A percentile compares a stretch with the other conserved stretches of the same genome.
Conservation (phyloP, 2,797 vertebrate species). For the Macropodus opercularis region DNA sequence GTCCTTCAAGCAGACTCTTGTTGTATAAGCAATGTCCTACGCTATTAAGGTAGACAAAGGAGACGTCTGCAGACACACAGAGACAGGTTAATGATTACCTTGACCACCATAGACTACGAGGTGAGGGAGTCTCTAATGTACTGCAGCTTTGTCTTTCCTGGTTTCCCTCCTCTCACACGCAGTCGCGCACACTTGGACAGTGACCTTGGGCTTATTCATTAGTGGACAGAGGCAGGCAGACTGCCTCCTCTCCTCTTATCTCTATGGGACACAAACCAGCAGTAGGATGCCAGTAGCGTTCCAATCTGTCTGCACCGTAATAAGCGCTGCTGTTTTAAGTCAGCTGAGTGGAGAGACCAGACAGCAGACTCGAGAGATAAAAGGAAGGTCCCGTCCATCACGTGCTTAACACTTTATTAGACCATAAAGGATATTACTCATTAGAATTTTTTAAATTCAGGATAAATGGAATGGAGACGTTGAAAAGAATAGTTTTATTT, state of each 20-base stretch:
- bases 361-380: constrained; percentile 42
- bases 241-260: constrained; percentile 58
- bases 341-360: constrained; percentile 41
- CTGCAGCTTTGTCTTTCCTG: constrained; percentile 22
- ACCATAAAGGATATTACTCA: not conserved
- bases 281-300: constrained; percentile 32
- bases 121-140: constrained; percentile 46
- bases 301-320: constrained; percentile 56
- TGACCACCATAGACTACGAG: constrained; percentile 8
- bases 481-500: not conserved
- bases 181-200: constrained; percentile 27
- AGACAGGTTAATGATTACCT: constrained; percentile 33
- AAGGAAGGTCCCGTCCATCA: constrained; percentile 33
- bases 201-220: constrained; percentile 80
- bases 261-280: constrained; percentile 57
- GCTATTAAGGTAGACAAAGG: constrained; percentile 6
- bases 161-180: not conserved
- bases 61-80: not conserved
- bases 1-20: not conserved
- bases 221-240: constrained; percentile 50
- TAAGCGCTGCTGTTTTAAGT: constrained; percentile 57
- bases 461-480: not conserved
- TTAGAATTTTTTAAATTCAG: not conserved
- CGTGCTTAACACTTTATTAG: constrained; percentile 2
- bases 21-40: no score